A percentile compares a stretch with the other conserved stretches of the same genome.
Evolutionary conservation across 2,888 invertebrate species (phyloP).

Genomic region (Pterostichus niger): DNA sequence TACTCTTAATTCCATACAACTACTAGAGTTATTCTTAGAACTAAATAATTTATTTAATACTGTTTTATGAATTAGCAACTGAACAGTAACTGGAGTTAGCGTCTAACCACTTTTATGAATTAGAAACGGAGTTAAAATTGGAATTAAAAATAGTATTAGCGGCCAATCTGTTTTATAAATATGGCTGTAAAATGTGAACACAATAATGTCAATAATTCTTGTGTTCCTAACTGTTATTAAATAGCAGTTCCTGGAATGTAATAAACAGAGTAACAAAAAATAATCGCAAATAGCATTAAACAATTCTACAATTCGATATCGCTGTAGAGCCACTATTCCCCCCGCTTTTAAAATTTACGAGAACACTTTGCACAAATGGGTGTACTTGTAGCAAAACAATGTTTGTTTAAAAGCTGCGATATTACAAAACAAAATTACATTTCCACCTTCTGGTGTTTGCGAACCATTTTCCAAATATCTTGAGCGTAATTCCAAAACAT

Average conservation of each 20-base stretch:
- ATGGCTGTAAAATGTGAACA: background rate
- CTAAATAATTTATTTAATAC: too few species aligned
- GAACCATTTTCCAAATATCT: conserved; percentile 5
- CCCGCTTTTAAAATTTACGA: conserved; percentile 26
- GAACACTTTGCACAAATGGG: background rate
- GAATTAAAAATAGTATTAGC: too few species aligned
- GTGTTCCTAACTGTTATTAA: background rate
- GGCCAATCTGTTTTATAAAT: too few species aligned
- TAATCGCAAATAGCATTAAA: background rate
- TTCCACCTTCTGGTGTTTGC: conserved; percentile 24
- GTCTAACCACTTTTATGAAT: too few species aligned
- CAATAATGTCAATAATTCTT: background rate
- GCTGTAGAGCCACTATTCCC: background rate
- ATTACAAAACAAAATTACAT: conserved; percentile 46
- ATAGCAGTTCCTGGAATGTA: too few species aligned
- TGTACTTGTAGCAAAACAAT: conserved; percentile 24
- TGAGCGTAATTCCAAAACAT: conserved; percentile 12
- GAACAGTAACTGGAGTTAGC: too few species aligned
- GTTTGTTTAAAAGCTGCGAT: conserved; percentile 36
- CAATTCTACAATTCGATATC: background rate
- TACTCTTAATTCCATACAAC: too few species aligned
- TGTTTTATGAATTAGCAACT: too few species aligned
- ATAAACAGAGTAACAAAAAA: background rate
- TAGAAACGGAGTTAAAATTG: too few species aligned
- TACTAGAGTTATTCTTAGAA: too few species aligned